phyloP scores from a whole-genome alignment of 2,797 vertebrate species.

The Tamandua tetradactyla region DNA sequence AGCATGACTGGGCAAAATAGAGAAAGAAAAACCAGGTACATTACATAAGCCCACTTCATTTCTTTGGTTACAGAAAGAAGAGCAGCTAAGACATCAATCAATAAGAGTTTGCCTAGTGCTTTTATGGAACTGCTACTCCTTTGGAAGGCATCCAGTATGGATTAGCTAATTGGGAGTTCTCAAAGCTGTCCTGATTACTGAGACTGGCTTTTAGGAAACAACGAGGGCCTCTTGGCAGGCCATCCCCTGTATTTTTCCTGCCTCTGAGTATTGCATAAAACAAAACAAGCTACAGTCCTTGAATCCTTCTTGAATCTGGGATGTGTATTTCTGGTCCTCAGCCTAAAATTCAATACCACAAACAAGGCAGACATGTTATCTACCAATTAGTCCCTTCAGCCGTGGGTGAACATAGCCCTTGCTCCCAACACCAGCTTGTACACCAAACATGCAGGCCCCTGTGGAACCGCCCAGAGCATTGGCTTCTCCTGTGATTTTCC shows the following conservation, averaged over 20 bases:
- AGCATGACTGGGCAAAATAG: not conserved
- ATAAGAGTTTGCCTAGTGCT: not conserved
- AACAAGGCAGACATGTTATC: not conserved
- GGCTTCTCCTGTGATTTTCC: not conserved
- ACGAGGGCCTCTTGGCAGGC: not conserved
- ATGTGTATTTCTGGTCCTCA: not conserved
- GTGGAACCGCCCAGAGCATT: rapidly evolving
- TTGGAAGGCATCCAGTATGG: not conserved
- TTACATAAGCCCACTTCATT: not conserved
- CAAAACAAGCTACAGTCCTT: not conserved
- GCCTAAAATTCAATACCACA: not conserved
- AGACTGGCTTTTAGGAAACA: not conserved
- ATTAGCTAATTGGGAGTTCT: not conserved
- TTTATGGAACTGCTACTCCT: not conserved
- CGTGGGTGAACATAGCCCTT: not conserved
- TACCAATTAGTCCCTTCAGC: not conserved
- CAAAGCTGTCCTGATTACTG: not conserved
- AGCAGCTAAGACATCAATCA: not conserved
- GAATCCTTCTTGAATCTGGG: not conserved
- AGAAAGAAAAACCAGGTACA: not conserved
- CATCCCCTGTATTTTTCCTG: not conserved
- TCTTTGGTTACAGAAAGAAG: not conserved
- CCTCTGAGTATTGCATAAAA: not conserved
- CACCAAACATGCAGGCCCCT: not conserved
- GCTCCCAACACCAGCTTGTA: not conserved